These are phyloP conservation scores for Neoniphon sammara DNA, from an alignment of 2,797 vertebrate genomes.

Conservation along the genomic window DNA sequence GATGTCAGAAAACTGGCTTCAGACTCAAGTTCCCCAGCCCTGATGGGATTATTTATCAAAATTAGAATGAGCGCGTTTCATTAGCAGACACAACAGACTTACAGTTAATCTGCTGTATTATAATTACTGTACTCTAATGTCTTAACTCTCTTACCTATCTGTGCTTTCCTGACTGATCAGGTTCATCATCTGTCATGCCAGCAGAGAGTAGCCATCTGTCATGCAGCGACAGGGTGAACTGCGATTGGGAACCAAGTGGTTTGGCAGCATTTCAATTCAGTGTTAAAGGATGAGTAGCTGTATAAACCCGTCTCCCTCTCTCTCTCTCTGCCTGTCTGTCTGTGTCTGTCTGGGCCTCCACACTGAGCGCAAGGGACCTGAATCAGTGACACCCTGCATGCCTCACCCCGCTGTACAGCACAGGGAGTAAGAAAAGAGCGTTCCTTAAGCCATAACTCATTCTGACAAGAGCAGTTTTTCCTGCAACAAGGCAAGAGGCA, in stretches of 20 bases:
- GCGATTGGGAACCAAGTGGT: conserved; percentile 10
- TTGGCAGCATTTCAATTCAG: conserved; percentile 20
- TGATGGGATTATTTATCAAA: background rate
- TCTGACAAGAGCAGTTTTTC: conserved; percentile 15
- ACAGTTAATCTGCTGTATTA: background rate
- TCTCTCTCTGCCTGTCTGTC: too few relatives aligned
- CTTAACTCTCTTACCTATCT: background rate
- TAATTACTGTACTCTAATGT: background rate
- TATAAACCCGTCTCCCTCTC: conserved; percentile 17
- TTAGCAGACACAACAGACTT: background rate
- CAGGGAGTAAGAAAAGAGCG: conserved; percentile 9
- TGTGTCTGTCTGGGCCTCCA: conserved; percentile 10
- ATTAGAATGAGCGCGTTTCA: background rate
- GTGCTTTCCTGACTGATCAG: conserved; percentile 22
- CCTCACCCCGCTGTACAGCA: conserved; percentile 14
- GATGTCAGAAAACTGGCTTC: background rate
- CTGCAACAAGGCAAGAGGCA: conserved; percentile 17
- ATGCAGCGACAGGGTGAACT: background rate
- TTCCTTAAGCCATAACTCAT: conserved; percentile 24
- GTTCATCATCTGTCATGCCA: conserved; percentile 1
- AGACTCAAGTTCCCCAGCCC: background rate
- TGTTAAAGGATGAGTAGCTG: conserved; percentile 23
- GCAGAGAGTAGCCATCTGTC: background rate
- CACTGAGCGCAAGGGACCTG: conserved; percentile 8
- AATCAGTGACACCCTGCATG: background rate